Percentiles rank a stretch among this genome's conserved stretches.
These are phyloP conservation scores for Lagothrix lagotricha DNA, from an alignment of 2,797 vertebrate species.

Conservation along the genomic window DNA sequence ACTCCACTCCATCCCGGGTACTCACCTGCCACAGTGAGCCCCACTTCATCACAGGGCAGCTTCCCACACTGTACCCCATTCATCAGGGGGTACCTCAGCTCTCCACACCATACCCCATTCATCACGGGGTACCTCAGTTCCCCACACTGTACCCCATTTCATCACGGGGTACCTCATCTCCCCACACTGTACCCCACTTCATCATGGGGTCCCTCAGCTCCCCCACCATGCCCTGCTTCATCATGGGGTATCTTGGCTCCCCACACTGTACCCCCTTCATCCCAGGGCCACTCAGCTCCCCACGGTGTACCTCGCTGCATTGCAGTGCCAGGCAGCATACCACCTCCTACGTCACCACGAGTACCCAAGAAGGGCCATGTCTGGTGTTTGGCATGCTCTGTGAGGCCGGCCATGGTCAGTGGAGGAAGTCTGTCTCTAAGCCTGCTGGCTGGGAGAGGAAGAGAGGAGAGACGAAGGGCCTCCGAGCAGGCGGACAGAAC, in stretches of 20 bases:
- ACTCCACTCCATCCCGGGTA: not conserved
- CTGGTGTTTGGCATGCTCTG: not conserved
- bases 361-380: not conserved
- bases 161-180: not conserved
- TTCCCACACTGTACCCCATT: not conserved
- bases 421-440: not conserved
- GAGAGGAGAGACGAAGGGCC: not conserved
- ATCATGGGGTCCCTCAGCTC: not conserved
- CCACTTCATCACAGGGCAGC: not conserved
- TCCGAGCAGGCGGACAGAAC: not conserved
- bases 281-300: not conserved
- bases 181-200: not conserved
- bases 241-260: not conserved
- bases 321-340: too few species aligned
- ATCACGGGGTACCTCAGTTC: rapidly evolving
- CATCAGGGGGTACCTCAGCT: too few species aligned
- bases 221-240: not conserved
- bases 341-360: not conserved
- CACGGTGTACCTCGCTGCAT: not conserved
- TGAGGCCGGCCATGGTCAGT: not conserved
- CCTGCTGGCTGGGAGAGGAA: not conserved
- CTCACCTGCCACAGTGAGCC: not conserved
- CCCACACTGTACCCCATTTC: not conserved
- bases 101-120: too few species aligned
- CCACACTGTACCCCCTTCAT: not conserved